These are phyloP conservation scores for Enteromius unitaeniatus DNA, from an alignment of 2,797 vertebrate genomes.

Conservation along the genomic window DNA sequence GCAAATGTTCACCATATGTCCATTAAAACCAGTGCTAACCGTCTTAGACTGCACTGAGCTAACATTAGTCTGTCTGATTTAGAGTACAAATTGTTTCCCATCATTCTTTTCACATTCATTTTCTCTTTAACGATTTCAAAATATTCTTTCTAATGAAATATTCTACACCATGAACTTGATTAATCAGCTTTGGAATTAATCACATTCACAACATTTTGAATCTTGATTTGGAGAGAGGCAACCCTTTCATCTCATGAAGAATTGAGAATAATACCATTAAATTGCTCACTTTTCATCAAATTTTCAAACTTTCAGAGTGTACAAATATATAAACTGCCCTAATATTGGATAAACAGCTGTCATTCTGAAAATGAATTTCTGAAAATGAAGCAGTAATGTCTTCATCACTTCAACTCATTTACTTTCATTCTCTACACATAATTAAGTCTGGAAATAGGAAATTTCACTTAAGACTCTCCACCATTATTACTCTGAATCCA, in stretches of 20 bases:
- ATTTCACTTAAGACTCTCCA: background rate
- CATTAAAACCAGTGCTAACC: conserved; percentile 28
- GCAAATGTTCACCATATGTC: conserved; percentile 44
- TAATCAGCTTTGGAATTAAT: background rate
- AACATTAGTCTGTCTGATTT: conserved; percentile 33
- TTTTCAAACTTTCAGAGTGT: background rate
- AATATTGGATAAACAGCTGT: background rate
- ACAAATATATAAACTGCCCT: background rate
- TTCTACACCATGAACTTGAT: background rate
- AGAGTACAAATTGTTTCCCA: background rate
- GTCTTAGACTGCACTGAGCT: conserved; percentile 13
- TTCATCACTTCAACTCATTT: background rate
- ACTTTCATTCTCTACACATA: background rate
- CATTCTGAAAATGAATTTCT: background rate
- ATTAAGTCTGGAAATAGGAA: background rate
- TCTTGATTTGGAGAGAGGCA: background rate
- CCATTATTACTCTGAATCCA: conserved; percentile 1
- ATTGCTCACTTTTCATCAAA: background rate
- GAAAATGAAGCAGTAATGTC: background rate
- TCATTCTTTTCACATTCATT: background rate
- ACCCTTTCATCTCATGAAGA: background rate
- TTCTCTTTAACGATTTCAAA: background rate
- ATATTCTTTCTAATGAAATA: background rate
- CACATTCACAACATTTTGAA: background rate
- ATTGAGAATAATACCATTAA: background rate